A percentile compares a stretch with the other conserved stretches of the same genome.
Evolutionary conservation across 2,113 vertebrate species (phyloP).

Genomic region (Vulpes ferrilata): DNA sequence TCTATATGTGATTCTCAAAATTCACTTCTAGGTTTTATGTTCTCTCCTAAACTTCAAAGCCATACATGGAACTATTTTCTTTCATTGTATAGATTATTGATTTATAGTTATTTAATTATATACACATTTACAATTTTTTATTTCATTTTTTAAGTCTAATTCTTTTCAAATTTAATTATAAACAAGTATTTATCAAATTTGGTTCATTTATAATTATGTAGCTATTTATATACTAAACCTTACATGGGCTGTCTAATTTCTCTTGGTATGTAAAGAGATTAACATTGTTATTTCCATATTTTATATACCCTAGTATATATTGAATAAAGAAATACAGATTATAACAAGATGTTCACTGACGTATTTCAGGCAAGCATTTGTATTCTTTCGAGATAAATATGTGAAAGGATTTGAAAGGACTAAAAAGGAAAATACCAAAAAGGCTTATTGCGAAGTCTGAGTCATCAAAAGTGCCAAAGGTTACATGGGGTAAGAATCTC

Average conservation of each 20-base stretch:
- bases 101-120: neutral
- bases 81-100: neutral
- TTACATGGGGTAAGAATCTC: neutral
- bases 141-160: neutral
- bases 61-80: neutral
- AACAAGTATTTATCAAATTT: neutral
- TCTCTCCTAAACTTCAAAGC: neutral
- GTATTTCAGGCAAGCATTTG: neutral
- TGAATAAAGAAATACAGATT: conserved; percentile 32
- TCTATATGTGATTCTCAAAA: neutral
- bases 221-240: neutral
- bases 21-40: neutral
- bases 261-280: neutral
- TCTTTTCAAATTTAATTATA: neutral
- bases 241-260: neutral
- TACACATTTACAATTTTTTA: neutral
- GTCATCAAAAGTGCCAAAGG: neutral
- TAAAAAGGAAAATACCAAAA: neutral
- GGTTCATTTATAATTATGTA: neutral
- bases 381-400: neutral
- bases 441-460: neutral
- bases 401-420: neutral
- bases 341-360: neutral
- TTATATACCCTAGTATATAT: neutral
- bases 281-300: neutral